Evolutionary conservation across 2,888 invertebrate species (phyloP).

Genomic region (Eulithis testata): DNA sequence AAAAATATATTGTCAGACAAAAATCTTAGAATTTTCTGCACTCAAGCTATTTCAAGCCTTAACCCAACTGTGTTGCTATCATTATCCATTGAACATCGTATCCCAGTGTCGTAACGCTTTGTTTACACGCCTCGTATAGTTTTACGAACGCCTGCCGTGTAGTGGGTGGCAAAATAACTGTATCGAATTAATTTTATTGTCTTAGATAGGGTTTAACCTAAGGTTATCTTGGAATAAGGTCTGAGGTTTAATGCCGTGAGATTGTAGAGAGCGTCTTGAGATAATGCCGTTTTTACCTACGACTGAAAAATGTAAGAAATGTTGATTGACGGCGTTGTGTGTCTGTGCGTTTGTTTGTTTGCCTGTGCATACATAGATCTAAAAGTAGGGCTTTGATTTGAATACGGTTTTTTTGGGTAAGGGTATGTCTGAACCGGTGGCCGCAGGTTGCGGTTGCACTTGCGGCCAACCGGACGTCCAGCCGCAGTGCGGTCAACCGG

Average conservation of each 20-base stretch:
- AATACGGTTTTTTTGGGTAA: too few species aligned
- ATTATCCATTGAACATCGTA: neutral
- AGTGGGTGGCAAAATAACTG: conserved; percentile 33
- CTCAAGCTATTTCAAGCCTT: neutral
- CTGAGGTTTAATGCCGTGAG: conserved; percentile 12
- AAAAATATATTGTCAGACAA: too few species aligned
- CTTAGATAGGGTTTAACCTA: conserved; percentile 21
- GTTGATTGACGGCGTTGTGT: too few species aligned
- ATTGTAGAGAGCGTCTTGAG: neutral
- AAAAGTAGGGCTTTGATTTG: too few species aligned
- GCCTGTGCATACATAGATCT: too few species aligned
- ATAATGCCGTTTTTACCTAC: neutral
- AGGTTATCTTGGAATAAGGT: conserved; percentile 24
- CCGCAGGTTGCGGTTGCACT: too few species aligned
- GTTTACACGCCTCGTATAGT: conserved; percentile 41
- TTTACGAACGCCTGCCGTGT: conserved; percentile 36
- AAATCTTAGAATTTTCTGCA: neutral
- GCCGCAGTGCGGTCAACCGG: too few species aligned
- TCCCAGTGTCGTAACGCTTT: conserved; percentile 2
- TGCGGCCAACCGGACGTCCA: too few species aligned
- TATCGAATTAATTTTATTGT: conserved; percentile 25
- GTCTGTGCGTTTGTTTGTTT: too few species aligned
- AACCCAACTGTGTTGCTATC: neutral
- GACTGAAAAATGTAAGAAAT: too few species aligned
- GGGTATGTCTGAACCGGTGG: too few species aligned